These are phyloP conservation scores for Himantopus leucocephalus DNA, from an alignment of 2,113 vertebrate genomes.

Conservation along the genomic window DNA sequence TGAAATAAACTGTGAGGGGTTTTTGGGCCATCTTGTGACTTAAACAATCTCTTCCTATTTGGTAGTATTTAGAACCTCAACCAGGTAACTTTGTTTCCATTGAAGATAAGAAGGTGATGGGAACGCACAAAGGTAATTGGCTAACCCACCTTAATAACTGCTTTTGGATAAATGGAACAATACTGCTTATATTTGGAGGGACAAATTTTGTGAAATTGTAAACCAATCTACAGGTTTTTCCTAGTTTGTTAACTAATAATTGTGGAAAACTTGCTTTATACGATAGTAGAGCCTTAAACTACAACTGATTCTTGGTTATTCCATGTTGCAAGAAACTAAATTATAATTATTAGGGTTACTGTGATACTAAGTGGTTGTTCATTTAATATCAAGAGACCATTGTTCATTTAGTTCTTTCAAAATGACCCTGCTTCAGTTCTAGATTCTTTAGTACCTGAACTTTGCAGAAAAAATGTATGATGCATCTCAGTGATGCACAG, in stretches of 20 bases:
- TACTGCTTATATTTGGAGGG: background rate
- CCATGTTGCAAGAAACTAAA: background rate
- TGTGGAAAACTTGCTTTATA: background rate
- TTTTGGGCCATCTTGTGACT: background rate
- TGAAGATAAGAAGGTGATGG: slow-evolving; percentile 86
- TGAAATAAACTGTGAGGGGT: background rate
- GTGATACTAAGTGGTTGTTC: background rate
- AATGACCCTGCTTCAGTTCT: background rate
- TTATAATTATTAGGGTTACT: background rate
- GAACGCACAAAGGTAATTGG: slow-evolving; percentile 85
- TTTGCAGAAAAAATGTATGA: background rate
- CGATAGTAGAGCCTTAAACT: background rate
- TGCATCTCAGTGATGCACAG: background rate
- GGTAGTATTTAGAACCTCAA: slow-evolving; percentile 89
- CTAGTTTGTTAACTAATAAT: background rate
- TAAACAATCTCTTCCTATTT: background rate
- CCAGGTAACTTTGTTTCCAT: slow-evolving; percentile 91
- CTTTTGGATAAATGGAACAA: background rate
- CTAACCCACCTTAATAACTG: background rate
- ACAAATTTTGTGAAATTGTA: background rate
- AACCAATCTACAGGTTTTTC: background rate
- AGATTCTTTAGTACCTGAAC: background rate
- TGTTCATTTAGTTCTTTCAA: background rate
- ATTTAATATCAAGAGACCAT: background rate
- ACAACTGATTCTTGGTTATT: background rate